Conservation (phyloP, 2,888 invertebrate genomes). For the Nebria salina region DNA sequence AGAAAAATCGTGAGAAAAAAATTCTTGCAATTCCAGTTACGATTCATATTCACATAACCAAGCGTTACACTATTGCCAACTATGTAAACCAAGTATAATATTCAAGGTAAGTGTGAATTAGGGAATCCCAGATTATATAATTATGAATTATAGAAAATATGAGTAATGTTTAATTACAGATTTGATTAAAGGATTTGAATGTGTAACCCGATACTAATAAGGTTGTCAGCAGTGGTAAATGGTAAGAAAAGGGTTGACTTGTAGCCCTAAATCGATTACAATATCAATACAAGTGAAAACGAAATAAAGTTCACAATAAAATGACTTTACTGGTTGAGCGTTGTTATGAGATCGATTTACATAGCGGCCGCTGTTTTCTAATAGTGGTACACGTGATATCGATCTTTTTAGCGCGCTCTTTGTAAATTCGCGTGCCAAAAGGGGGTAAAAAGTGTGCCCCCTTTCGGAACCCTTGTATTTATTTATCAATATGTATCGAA, state of each 20-base stretch:
- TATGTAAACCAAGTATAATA: neutral
- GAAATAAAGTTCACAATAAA: neutral
- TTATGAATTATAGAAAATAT: neutral
- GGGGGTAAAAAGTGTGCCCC: neutral
- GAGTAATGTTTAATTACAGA: neutral
- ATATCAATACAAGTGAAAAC: conserved; percentile 6
- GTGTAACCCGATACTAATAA: conserved; percentile 15
- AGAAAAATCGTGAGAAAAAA: neutral
- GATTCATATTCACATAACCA: no score
- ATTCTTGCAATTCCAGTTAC: neutral
- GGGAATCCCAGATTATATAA: neutral
- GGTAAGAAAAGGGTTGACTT: conserved; percentile 11
- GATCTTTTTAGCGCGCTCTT: conserved; percentile 39
- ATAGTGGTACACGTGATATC: conserved; percentile 31
- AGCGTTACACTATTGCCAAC: neutral
- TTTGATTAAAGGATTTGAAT: no score
- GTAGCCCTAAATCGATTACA: conserved; percentile 16
- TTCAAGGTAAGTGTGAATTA: neutral
- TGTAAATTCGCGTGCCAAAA: conserved; percentile 44
- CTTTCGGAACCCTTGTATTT: conserved; percentile 4
- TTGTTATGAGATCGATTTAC: neutral
- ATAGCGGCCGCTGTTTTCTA: conserved; percentile 4
- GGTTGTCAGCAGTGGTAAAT: conserved; percentile 2
- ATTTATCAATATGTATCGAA: conserved; percentile 18
- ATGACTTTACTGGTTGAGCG: neutral